Evolutionary conservation across 2,797 vertebrate species (phyloP), one percentile per base, ranked within the genome.

Genomic region (Microctenopoma stevenorrisi): DNA sequence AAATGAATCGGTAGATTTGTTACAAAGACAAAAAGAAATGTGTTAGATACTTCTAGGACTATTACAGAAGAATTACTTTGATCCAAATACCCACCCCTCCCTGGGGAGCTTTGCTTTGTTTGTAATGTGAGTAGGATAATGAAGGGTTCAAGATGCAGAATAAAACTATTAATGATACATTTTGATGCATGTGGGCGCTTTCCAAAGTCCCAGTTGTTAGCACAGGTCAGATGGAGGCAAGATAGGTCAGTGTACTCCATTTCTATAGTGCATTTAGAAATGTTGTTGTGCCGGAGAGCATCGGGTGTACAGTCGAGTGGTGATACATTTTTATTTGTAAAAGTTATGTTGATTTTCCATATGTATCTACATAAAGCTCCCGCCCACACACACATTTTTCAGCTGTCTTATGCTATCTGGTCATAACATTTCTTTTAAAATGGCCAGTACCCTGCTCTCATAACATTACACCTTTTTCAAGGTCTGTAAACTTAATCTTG

Each of bases 401-500:
- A 15, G 13, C 40, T 43, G 40, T 43, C 13, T 43, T 43, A 14
- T 43, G 40, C 13, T 40, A 14, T 43, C 14, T 5, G 15, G 13
- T 43, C 40, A 43, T 43, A 43, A 43, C 43, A n/a, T 44, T 44
- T 16, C 2, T 16, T 44, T n/a, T 44, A 15, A 44, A 16, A 16
- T 44, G 43, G 43, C 16, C 15, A 44, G 43, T 54, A 33, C 33
- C 33, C 22, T 22, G 22, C 22, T 22, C 22, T 22, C 22, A 22
- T 49, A 60, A 33, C 42, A 37, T 22, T 22, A 7, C 8, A 16
- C 43, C 6, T 55, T 56, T 59, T 50, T 61, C 73, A 64, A 43
- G 61, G 60, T 69, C 43, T 54, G 26, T 59, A 35, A 15, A 35
- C 15, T 64, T n/a, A 48, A 28, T 28, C 30, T 56, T 37, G 38